phyloP scores from a whole-genome alignment of 2,797 vertebrate species.

The Calcarius lapponicus region DNA sequence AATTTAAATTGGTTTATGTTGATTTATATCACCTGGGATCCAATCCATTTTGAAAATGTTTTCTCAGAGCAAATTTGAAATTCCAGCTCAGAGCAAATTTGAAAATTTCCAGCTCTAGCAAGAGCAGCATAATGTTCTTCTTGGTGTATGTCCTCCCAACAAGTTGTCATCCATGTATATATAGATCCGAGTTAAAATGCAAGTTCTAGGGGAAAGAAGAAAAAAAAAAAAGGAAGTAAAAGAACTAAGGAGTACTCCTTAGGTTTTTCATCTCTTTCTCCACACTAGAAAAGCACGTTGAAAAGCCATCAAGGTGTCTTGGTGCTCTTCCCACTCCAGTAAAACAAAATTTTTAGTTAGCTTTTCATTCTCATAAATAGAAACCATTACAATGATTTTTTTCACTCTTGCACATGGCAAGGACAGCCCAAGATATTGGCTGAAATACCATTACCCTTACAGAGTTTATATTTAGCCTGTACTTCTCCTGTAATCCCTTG shows the following conservation, averaged over 20 bases:
- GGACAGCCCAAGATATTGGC: neutral
- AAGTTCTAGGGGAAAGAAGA: neutral
- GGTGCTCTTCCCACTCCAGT: neutral
- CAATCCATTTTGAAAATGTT: neutral
- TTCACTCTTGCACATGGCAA: neutral
- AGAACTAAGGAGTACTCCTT: neutral
- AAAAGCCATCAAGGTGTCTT: neutral
- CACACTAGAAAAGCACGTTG: neutral
- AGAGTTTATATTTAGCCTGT: neutral
- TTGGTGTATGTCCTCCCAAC: neutral
- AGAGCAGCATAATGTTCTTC: neutral
- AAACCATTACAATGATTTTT: neutral
- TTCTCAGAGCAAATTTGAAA: neutral
- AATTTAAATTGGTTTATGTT: neutral
- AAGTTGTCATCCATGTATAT: neutral
- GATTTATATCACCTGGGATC: neutral
- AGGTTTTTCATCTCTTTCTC: neutral
- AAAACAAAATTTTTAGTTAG: neutral
- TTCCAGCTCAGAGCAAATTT: neutral
- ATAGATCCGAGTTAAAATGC: neutral
- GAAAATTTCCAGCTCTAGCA: neutral
- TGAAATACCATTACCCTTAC: neutral
- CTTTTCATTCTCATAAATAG: neutral
- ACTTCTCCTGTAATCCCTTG: neutral
- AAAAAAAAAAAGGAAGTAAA: fast-evolving